A percentile compares a stretch with the other conserved stretches of the same genome.
Evolutionary conservation across 2,797 vertebrate species (phyloP).

Genomic region (Martes flavigula): DNA sequence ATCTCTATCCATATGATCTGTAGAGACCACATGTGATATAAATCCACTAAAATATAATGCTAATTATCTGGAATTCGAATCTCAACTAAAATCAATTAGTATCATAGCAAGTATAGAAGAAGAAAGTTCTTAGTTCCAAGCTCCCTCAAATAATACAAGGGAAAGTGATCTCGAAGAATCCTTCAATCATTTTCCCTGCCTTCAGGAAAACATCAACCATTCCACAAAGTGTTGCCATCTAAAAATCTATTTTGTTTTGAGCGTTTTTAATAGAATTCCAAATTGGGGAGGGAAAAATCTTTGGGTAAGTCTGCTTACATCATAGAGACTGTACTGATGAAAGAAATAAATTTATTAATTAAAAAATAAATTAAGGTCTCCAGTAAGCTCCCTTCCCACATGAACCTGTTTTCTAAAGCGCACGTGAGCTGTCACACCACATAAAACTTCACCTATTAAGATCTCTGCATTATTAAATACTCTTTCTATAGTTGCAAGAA

Average conservation of each 20-base stretch:
- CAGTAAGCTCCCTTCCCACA: neutral
- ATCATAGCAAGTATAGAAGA: neutral
- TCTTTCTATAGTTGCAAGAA: neutral
- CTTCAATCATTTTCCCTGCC: neutral
- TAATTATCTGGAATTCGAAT: neutral
- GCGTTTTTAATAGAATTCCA: constrained; percentile 3
- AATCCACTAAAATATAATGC: neutral
- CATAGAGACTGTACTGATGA: neutral
- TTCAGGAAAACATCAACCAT: neutral
- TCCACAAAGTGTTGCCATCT: neutral
- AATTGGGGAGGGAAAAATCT: neutral
- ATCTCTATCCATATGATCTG: neutral
- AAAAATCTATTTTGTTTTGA: neutral
- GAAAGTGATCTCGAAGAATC: neutral
- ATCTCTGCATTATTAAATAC: neutral
- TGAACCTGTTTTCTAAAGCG: constrained; percentile 20
- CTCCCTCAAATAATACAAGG: neutral
- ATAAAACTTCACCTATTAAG: neutral
- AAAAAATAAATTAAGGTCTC: neutral
- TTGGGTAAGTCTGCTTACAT: neutral
- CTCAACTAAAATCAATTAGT: neutral
- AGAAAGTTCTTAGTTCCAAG: neutral
- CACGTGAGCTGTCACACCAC: neutral
- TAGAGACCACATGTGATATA: neutral
- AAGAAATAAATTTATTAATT: neutral